Conservation (phyloP, 2,888 invertebrate species). For the Macrophya annulata region DNA sequence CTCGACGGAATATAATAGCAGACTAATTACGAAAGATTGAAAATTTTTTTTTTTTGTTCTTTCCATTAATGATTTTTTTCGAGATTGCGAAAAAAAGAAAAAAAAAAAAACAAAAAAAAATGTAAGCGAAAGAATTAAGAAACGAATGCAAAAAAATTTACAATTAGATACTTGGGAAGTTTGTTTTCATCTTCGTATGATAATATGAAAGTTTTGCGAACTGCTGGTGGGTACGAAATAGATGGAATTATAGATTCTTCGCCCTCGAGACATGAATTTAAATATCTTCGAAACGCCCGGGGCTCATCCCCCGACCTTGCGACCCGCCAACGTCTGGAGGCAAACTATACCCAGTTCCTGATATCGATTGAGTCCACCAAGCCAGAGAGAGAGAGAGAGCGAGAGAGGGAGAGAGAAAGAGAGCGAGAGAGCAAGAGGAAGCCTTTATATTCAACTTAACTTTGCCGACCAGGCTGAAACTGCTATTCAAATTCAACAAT, state of each 20-base stretch:
- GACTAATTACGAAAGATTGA: no score
- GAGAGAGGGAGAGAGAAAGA: slow-evolving; percentile 14
- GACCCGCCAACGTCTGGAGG: slow-evolving; percentile 40
- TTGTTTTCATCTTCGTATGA: slow-evolving; percentile 10
- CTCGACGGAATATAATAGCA: not conserved
- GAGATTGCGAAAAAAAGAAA: not conserved
- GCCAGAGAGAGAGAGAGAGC: slow-evolving; percentile 38
- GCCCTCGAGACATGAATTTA: slow-evolving; percentile 43
- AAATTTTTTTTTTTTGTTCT: no score
- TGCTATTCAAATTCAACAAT: slow-evolving; percentile 46
- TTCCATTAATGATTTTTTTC: not conserved
- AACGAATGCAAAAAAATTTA: not conserved
- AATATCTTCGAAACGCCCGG: slow-evolving; percentile 47
- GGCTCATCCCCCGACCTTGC: slow-evolving; percentile 52
- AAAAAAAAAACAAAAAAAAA: not conserved
- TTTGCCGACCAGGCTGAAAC: slow-evolving; percentile 34
- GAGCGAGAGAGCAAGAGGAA: slow-evolving; percentile 51
- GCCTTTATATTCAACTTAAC: slow-evolving; percentile 42
- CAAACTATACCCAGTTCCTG: slow-evolving; percentile 52
- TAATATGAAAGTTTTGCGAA: slow-evolving; percentile 5
- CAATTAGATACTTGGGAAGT: not conserved
- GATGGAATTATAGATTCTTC: slow-evolving; percentile 46
- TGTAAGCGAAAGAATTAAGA: not conserved
- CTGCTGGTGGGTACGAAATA: not conserved
- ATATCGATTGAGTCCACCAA: slow-evolving; percentile 54